phyloP scores from a whole-genome alignment of 1,140 invertebrate genomes.

The Marisa cornuarietis region DNA sequence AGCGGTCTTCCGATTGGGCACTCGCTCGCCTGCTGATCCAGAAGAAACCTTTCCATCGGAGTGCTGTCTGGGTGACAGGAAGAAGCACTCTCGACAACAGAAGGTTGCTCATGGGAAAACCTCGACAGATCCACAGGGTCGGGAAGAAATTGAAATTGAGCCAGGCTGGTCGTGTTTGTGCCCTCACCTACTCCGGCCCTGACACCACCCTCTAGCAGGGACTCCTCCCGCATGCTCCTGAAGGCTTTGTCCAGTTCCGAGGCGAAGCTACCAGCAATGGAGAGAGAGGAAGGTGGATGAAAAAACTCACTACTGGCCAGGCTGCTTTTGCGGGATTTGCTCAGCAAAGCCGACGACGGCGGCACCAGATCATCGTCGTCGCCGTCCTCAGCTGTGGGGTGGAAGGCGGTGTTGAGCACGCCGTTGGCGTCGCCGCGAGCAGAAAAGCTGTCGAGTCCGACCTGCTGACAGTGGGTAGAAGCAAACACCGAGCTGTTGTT shows the following conservation, averaged over 20 bases:
- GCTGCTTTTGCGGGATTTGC: conserved; percentile 26
- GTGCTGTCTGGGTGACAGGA: neutral
- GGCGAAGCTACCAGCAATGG: conserved; percentile 38
- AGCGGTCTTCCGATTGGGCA: neutral
- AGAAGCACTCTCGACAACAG: neutral
- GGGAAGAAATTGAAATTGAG: neutral
- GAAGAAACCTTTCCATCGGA: neutral
- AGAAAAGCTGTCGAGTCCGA: conserved; percentile 10
- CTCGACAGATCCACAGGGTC: neutral
- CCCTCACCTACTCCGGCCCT: neutral
- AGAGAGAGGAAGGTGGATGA: conserved; percentile 31
- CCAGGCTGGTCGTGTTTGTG: neutral
- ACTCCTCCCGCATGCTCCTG: conserved; percentile 19
- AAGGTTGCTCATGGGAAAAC: neutral
- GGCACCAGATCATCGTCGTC: neutral
- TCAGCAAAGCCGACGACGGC: neutral
- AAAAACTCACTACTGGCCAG: conserved; percentile 32
- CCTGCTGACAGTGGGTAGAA: neutral
- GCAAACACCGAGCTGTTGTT: neutral
- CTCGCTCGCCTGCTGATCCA: no score
- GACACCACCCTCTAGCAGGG: neutral
- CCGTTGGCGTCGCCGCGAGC: neutral
- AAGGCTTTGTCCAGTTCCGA: conserved; percentile 38
- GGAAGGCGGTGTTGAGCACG: conserved; percentile 14
- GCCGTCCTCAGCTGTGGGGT: neutral